A percentile compares a stretch with the other conserved stretches of the same genome.
Conservation (phyloP, 2,888 invertebrate genomes). For the Agrotis clavis region DNA sequence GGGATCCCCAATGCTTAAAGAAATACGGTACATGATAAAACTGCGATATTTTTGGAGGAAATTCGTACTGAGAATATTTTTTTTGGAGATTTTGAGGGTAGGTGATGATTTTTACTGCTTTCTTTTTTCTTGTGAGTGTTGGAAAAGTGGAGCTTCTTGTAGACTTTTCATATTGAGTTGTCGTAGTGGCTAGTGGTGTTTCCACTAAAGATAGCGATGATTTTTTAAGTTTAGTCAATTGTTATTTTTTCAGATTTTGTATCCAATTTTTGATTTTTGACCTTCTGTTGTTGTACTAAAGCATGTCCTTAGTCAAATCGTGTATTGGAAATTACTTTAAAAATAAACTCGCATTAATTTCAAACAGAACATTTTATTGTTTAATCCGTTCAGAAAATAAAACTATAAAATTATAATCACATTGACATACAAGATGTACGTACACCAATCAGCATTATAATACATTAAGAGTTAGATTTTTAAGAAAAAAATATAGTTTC, state of each 20-base stretch:
- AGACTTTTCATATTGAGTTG: not conserved
- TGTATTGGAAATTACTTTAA: constrained; percentile 24
- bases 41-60: constrained; percentile 75
- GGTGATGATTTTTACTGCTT: constrained; percentile 35
- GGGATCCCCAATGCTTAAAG: constrained; percentile 79
- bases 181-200: too few species aligned
- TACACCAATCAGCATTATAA: constrained; percentile 90
- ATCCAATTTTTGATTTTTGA: not conserved
- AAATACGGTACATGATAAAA: constrained; percentile 88
- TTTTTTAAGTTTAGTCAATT: not conserved
- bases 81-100: constrained; percentile 23
- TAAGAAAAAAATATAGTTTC: constrained; percentile 74
- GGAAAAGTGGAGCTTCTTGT: not conserved
- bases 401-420: constrained; percentile 86
- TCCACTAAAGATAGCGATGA: not conserved
- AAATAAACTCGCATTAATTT: constrained; percentile 85
- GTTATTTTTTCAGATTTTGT: not conserved
- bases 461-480: constrained; percentile 86
- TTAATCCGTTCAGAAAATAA: constrained; percentile 90
- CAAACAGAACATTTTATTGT: constrained; percentile 91
- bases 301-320: not conserved
- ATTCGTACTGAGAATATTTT: constrained; percentile 38
- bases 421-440: constrained; percentile 91
- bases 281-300: not conserved
- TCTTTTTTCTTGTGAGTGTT: not conserved